Evolutionary conservation across 92 coral and sea anemone species (phyloP), one percentile per base, ranked within the genome.

Genomic region (Heteractis magnifica): DNA sequence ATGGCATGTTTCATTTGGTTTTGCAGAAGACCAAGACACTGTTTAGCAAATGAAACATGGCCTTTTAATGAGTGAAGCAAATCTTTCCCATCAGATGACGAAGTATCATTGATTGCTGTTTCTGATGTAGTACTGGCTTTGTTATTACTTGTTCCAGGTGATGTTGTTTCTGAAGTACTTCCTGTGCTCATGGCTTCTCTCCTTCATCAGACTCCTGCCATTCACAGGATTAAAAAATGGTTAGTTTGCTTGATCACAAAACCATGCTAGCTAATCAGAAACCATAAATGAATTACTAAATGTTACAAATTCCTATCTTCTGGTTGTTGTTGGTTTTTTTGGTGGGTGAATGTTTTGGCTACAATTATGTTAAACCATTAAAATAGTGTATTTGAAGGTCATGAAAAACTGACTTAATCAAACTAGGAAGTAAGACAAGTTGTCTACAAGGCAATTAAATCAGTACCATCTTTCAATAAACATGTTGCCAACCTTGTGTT

Each of bases 1-100:
- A 89, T 90, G 13, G 98, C 98, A 89, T 94, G 98, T 76, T 91
- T 94, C 95, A 94, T 91, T 77, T 94, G 98, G 75, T 94, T 94
- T 71, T 92, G 94, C 13, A 94, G 83, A 7, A 94, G 88, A 26
- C 98, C 91, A 56, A 94, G 88, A 60, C 98, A 94, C 84, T 94
- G 98, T 44, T 92, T 87, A 16, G 98, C 98, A 89, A 94, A 94
- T 49, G 98, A 87, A 82, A 94, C 92, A 82, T 92, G 95, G 48
- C 90, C 92, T 85, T 90, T 94, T 15, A 94, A 85, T 50, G 91
- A 92, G 65, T 76, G 80, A 20, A 94, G 84, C 56, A 91, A 89
- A 55, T 94, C 98, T 79, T 87, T 90, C 18, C 90, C 90, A 77
- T 93, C 94, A 68, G 73, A 68, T 20, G 73, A 26, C 56, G 88